Percentiles rank a stretch among this genome's conserved stretches.
phyloP scores from a whole-genome alignment of 2,888 invertebrate species.

The Oconnorella tubifera region DNA sequence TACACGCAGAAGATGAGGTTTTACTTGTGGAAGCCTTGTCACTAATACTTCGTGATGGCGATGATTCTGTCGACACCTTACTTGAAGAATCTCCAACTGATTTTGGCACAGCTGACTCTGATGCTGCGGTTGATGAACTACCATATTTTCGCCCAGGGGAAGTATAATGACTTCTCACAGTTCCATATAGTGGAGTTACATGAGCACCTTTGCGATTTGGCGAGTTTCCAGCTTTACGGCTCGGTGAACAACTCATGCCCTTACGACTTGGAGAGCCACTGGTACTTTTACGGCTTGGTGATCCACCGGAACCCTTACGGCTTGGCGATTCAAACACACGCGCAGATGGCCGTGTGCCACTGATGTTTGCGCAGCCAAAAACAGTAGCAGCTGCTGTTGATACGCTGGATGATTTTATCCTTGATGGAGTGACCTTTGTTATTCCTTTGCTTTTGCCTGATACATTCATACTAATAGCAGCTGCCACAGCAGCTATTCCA shows the following conservation, averaged over 20 bases:
- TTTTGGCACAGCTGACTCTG: not conserved
- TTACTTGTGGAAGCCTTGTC: not conserved
- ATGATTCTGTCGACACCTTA: not conserved
- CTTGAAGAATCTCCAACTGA: not conserved
- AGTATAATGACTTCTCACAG: not conserved
- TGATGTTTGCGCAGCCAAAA: not conserved
- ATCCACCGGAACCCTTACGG: not conserved
- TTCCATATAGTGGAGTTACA: not conserved
- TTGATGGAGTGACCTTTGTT: not conserved
- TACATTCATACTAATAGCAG: not conserved
- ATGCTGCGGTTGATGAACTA: not conserved
- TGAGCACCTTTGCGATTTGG: slow-evolving; percentile 1
- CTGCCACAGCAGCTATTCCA: not conserved
- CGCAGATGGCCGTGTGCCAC: not conserved
- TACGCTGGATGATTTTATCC: not conserved
- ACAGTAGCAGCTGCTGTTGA: not conserved
- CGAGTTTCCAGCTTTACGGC: not conserved
- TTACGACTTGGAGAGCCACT: slow-evolving; percentile 1
- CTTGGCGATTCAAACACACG: not conserved
- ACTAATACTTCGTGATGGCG: not conserved
- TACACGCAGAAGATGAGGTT: too few relatives aligned
- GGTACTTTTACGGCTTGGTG: not conserved
- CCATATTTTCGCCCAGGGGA: too few relatives aligned
- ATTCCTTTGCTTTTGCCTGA: not conserved
- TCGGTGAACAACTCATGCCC: not conserved